phyloP scores from a whole-genome alignment of 1,140 invertebrate genomes.

The Druon quercuslanigerum region DNA sequence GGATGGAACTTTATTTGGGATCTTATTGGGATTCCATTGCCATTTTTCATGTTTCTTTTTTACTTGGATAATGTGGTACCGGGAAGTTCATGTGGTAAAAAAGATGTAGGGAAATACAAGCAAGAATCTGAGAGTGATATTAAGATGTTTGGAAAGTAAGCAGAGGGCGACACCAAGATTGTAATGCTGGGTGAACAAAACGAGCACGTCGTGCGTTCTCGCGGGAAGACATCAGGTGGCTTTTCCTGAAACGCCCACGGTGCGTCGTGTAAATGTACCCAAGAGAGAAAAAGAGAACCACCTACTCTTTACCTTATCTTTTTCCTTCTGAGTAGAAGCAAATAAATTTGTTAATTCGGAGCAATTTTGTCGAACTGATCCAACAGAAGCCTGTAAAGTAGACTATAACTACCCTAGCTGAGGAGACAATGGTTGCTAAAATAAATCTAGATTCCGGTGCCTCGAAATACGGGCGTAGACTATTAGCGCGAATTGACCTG shows the following conservation, averaged over 20 bases:
- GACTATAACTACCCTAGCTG: background rate
- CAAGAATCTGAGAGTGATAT: constrained; percentile 21
- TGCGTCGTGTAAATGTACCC: constrained; percentile 39
- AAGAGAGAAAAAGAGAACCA: constrained; percentile 30
- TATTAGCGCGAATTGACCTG: too few species aligned
- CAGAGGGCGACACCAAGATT: constrained; percentile 43
- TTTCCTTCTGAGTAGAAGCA: background rate
- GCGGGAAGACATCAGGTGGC: constrained; percentile 46
- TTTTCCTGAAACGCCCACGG: constrained; percentile 52
- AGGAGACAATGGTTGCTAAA: too few species aligned
- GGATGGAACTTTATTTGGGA: too few species aligned
- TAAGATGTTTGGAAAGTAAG: constrained; percentile 19
- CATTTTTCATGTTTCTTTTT: too few species aligned
- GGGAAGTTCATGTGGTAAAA: constrained; percentile 18
- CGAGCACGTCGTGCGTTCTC: constrained; percentile 43
- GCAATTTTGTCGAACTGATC: background rate
- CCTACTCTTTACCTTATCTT: background rate
- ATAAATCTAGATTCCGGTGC: too few species aligned
- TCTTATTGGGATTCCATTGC: too few species aligned
- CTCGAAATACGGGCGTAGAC: too few species aligned
- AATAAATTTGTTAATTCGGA: background rate
- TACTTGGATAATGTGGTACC: too few species aligned
- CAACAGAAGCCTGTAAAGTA: background rate
- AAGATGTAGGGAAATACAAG: background rate
- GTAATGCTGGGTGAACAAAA: constrained; percentile 35